Evolutionary conservation across 2,888 invertebrate genomes (phyloP), one percentile per base, ranked within the genome.

Genomic region (Mesochorus sp.): DNA sequence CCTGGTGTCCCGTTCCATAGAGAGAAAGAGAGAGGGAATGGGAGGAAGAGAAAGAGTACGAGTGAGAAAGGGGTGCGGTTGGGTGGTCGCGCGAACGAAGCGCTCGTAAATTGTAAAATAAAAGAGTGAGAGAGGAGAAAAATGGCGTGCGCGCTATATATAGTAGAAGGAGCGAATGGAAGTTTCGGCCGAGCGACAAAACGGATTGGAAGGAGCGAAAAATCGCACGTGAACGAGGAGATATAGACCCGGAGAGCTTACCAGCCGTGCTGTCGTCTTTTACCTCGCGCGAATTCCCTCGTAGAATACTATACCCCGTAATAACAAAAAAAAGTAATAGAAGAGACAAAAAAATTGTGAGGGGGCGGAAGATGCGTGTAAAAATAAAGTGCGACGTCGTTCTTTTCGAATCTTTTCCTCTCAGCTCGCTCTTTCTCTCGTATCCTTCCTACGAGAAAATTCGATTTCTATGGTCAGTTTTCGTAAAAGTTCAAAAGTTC

Each of bases 81-180:
- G 76, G 57, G 55, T 80, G 67, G 79, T 74, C 79, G 80, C 73
- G 79, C 67, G 77, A 81, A 72, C 81, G 76, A 72, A 55, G 79
- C 55, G 79, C 80, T 82, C 85, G 85, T 87, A 86, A 86, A 87
- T 87, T 84, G 84, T 83, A 80, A 80, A 84, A 84, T 84, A 84
- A 86, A 85, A 84, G 75, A 55, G 76, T 55, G 31, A 39, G 76
- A 57, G 70, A 47, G 34, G 61, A 24, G 44, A 71, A 74, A 80
- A 74, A 57, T 72, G 42, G 76, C 67, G 73, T 57, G 42, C 74
- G n/a, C n/a, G n/a, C n/a, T n/a, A n/a, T n/a, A n/a, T n/a, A n/a
- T n/a, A n/a, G n/a, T n/a, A n/a, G n/a, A 61, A 77, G 64, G 64
- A 44, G 28, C 37, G 76, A 61, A 64, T 66, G 55, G 70, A 70